Evolutionary conservation across 2,888 invertebrate genomes (phyloP), one percentile per base, ranked within the genome.

Genomic region (Syrista parreyssii): DNA sequence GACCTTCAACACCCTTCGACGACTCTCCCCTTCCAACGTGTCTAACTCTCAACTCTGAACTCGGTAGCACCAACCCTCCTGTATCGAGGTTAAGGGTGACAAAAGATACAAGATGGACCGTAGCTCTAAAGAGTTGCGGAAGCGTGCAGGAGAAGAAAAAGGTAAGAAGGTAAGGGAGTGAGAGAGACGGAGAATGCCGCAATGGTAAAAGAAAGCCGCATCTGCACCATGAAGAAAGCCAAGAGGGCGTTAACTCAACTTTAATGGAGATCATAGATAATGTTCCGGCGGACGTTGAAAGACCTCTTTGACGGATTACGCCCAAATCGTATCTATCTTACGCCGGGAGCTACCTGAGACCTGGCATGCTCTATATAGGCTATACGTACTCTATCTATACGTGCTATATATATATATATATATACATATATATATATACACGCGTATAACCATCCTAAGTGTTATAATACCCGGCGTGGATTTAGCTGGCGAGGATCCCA

Each of bases 261-360:
- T 90, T 91, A 91, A 91, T 91, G 91, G 91, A 91, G 91, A 91
- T 91, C 87, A 84, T 82, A 90, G 91, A 91, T 91, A 91, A 87
- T 76, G 83, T 84, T 84, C 83, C 82, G 85, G 84, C 87, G 86
- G 85, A 87, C 85, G 88, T 80, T 87, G 85, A 90, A 88, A 90
- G 89, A 89, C 88, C 86, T 88, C 90, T 90, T 89, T 90, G 89
- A 90, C 89, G 90, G 90, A 90, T 90, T 90, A 90, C 88, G 87
- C 85, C 88, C 82, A 88, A 90, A 90, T 90, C 90, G 88, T 86
- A 87, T 90, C 89, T 88, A 85, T 85, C 84, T 84, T 82, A 82
- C 81, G 77, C 74, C 73, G 75, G 68, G 72, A 76, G 79, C 81
- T 83, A 82, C 83, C 83, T 83, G 83, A 33, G 76, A 78, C 71